Evolutionary conservation across 2,113 vertebrate genomes (phyloP).

Genomic region (Penelope pileata): DNA sequence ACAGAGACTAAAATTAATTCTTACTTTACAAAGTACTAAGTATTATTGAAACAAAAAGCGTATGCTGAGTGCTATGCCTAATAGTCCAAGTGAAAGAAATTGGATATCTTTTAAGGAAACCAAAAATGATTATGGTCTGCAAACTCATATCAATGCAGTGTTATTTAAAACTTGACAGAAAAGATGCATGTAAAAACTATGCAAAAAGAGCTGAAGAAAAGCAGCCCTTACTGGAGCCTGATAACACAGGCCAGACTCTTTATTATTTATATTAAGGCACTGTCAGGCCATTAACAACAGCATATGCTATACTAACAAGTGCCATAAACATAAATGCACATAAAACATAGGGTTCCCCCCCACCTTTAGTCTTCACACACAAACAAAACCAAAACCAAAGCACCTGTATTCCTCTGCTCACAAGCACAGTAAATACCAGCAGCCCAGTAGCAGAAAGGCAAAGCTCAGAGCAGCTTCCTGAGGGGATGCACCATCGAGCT

Average conservation of each 20-base stretch:
- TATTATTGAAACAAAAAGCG: background rate
- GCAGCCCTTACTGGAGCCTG: background rate
- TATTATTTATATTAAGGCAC: background rate
- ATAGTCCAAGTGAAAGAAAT: background rate
- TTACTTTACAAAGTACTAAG: background rate
- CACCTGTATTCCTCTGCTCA: background rate
- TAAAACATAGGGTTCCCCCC: background rate
- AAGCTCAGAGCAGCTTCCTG: background rate
- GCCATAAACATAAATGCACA: background rate
- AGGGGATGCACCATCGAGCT: background rate
- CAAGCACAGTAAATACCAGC: background rate
- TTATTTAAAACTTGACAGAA: background rate
- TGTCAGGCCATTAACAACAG: background rate
- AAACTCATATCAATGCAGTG: rapidly evolving
- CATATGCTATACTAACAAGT: background rate
- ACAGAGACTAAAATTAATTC: background rate
- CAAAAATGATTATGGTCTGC: background rate
- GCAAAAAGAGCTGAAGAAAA: background rate
- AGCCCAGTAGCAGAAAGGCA: background rate
- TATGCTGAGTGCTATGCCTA: background rate
- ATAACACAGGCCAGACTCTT: background rate
- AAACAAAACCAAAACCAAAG: background rate
- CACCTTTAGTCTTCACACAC: background rate
- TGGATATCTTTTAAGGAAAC: background rate
- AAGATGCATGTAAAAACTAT: background rate